These are phyloP conservation scores for Serinus canaria DNA, from an alignment of 2,113 vertebrate species.

Conservation along the genomic window DNA sequence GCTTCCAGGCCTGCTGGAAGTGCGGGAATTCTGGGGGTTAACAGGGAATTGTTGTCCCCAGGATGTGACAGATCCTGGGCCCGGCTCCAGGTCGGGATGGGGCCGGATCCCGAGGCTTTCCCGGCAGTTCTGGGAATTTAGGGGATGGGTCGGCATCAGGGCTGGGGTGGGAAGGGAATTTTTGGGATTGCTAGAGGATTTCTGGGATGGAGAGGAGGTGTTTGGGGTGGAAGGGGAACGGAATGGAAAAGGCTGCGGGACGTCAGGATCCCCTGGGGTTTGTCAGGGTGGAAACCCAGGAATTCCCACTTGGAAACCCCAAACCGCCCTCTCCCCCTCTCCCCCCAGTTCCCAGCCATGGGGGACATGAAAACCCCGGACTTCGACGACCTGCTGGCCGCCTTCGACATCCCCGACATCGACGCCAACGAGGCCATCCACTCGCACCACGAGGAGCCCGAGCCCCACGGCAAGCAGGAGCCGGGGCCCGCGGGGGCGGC, in stretches of 20 bases:
- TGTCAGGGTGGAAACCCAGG: rapidly evolving
- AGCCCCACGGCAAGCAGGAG: constrained; percentile 65
- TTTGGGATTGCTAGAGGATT: too few species aligned
- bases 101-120: neutral
- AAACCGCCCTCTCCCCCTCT: rapidly evolving
- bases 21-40: neutral
- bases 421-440: constrained; percentile 93
- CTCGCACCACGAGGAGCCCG: constrained; percentile 82
- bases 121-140: rapidly evolving
- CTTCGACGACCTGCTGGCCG: constrained; percentile 95
- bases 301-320: rapidly evolving
- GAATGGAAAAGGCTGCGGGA: rapidly evolving
- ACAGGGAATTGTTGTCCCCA: neutral
- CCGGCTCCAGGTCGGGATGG: neutral
- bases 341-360: constrained; percentile 70
- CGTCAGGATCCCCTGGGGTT: rapidly evolving
- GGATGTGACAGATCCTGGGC: neutral
- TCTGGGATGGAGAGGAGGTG: neutral
- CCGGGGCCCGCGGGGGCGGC: neutral
- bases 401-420: constrained; percentile 98
- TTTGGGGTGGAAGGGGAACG: too few species aligned
- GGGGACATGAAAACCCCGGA: constrained; percentile 99
- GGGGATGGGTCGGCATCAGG: neutral
- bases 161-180: neutral
- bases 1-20: neutral